Base-by-base conservation (phyloP, 2,113 vertebrate genomes). In the Eudyptes chrysolophus region DNA sequence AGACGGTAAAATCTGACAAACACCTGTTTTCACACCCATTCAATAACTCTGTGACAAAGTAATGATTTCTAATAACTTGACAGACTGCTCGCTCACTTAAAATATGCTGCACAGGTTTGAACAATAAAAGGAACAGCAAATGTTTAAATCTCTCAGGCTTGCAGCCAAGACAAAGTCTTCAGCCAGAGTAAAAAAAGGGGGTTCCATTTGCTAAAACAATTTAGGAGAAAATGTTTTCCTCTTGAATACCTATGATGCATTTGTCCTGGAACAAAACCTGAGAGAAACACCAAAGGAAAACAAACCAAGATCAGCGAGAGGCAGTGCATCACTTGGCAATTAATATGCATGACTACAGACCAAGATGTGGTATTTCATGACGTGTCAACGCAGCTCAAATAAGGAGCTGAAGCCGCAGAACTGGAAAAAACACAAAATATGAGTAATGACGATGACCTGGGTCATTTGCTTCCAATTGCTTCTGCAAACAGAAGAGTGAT, bases 81-180 rank as follows among this genome's bases (percentile, higher is more conserved):
- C 77, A 97, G 88, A 76, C 88, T 92, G 91, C 32, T 95, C n/a
- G 1, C 94, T 97, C 94, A 89, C 87, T 94, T 71, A 93, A 94
- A 89, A 93, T 91, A 83, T 62, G 52, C 79, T 68, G 74, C 87
- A 83, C 58, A 86, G 81, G 55, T 95, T 71, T 89, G 36, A 87
- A 95, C 95, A 66, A 94, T 97, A 88, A 97, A 96, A 96, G 74
- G 54, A 97, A 95, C 76, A 93, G 96, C 95, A 93, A 97, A 98
- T 82, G 90, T 94, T 97, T 90, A 97, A 94, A 95, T 86, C 93
- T 95, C 86, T 69, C 71, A 97, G 95, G 97, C 97, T 96, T 92
- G 55, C 90, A 96, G 98, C 96, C 97, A 98, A 98, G 94, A 97
- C 79, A 95, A 87, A 97, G 75, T 96, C 70, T 84, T 89, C 87